Evolutionary conservation across 30 jellyfish, hydroid and myxozoan genomes (phyloP), one percentile per base, ranked within the genome.

Genomic region (Nemopilema nomurai): DNA sequence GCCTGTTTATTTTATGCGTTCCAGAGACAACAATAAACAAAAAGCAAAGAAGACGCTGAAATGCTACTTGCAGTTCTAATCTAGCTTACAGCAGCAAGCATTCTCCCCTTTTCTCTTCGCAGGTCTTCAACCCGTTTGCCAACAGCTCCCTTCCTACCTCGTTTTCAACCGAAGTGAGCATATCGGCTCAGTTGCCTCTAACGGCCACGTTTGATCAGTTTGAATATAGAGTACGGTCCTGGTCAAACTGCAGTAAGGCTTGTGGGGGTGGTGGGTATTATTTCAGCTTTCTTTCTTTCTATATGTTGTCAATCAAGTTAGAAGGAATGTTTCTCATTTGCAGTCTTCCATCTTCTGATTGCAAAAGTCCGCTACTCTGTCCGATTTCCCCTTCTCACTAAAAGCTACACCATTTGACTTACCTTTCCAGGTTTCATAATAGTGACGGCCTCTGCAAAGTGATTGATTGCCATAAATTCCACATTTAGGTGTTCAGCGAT

Each of bases 261-360:
- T 84, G 92, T 64, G 92, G 74, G 19, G 92, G 86, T 25, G 92
- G 92, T 84, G 13, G 6, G 76, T 13, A 69, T 66, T 20, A 27
- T 66, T 22, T 20, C 16, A 24, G 9, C 17, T 13, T 66, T 16
- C 17, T 66, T 24, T 66, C 22, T 17, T 27, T 8, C 17, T 17
- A 41, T 41, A 41, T 41, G 57, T 13, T 41, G 57, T 41, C 13
- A 41, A 41, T 41, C 6, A 41, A 41, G 57, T 41, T 41, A 41
- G 57, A 41, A 41, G 13, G 57, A 3, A 41, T 6, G 13, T 6
- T 41, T 41, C 6, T 41, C 9, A 3, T 6, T 41, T 41, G 57
- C 13, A 13, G 13, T 41, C 6, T 41, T 41, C 57, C 13, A 41
- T 13, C 6, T 41, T 41, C 57, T 41, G 57, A 41, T 3, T 41